These are phyloP conservation scores for Syrista parreyssii DNA, from an alignment of 2,888 invertebrate genomes.

Conservation along the genomic window DNA sequence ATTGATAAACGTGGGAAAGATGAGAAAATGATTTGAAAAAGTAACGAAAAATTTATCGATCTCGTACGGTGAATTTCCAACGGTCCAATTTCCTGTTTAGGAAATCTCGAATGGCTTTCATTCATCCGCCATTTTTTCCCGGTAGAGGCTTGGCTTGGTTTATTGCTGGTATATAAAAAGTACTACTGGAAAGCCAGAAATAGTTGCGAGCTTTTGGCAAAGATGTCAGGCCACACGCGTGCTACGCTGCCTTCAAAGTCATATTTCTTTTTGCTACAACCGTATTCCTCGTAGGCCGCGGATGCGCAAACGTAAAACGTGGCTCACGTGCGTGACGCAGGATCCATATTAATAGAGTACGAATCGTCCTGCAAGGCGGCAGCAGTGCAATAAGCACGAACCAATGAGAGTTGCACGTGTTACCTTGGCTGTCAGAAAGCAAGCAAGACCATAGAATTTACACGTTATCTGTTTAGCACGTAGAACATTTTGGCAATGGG, in stretches of 20 bases:
- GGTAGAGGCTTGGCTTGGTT: conserved; percentile 64
- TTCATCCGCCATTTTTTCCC: neutral
- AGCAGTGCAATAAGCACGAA: neutral
- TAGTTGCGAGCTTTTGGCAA: conserved; percentile 14
- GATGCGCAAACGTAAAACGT: conserved; percentile 39
- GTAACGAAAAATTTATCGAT: neutral
- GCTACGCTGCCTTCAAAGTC: conserved; percentile 15
- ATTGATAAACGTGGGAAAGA: neutral
- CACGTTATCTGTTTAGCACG: neutral
- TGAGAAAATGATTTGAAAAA: neutral
- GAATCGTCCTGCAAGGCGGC: conserved; percentile 12
- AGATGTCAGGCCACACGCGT: conserved; percentile 21
- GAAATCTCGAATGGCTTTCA: neutral
- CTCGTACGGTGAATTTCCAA: neutral
- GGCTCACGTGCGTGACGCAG: conserved; percentile 44
- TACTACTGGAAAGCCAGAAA: neutral
- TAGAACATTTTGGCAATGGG: neutral
- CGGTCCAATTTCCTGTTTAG: neutral
- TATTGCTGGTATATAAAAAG: conserved; percentile 65
- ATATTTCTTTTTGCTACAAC: conserved; percentile 7
- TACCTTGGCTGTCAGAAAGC: neutral
- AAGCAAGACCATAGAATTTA: neutral
- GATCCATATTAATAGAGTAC: conserved; percentile 42
- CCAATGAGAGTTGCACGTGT: neutral
- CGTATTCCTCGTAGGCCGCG: conserved; percentile 40